Percentiles rank a stretch among this genome's conserved stretches.
These are phyloP conservation scores for Nansenia antarctica DNA, from an alignment of 2,113 vertebrate species.

Conservation along the genomic window DNA sequence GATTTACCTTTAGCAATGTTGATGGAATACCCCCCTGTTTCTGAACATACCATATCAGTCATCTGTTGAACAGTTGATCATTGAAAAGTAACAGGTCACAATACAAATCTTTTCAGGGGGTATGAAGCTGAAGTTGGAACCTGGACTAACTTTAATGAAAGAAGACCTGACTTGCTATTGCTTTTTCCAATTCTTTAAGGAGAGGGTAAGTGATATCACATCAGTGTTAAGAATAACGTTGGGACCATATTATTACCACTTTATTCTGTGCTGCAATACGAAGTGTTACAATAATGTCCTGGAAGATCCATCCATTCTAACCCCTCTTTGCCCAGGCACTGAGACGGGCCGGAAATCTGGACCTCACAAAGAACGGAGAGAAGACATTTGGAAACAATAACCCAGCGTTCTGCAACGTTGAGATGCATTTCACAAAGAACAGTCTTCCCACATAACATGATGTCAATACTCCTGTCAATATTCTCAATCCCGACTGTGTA, in stretches of 20 bases:
- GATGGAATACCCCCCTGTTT: no score
- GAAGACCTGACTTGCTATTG: slow-evolving; percentile 70
- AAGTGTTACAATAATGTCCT: no score
- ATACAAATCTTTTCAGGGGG: slow-evolving; percentile 69
- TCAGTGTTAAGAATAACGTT: neutral
- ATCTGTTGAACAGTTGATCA: slow-evolving; percentile 23
- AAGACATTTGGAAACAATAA: slow-evolving; percentile 43
- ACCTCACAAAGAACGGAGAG: slow-evolving; percentile 29
- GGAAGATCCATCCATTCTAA: neutral
- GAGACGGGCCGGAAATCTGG: slow-evolving; percentile 24
- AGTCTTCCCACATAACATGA: slow-evolving; percentile 15
- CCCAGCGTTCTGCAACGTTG: slow-evolving; percentile 43
- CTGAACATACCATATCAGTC: no score
- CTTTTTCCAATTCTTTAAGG: slow-evolving; percentile 50
- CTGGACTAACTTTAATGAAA: slow-evolving; percentile 63
- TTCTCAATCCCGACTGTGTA: no score
- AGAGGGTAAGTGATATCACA: slow-evolving; percentile 49
- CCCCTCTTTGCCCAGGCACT: slow-evolving; percentile 32
- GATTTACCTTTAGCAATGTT: no score
- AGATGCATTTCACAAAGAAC: slow-evolving; percentile 45
- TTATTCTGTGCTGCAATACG: neutral
- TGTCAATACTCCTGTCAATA: no score
- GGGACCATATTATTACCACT: neutral
- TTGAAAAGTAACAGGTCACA: no score
- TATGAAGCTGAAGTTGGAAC: slow-evolving; percentile 50